Evolutionary conservation across 2,113 vertebrate genomes (phyloP), one percentile per base, ranked within the genome.

Genomic region (Murina feae): DNA sequence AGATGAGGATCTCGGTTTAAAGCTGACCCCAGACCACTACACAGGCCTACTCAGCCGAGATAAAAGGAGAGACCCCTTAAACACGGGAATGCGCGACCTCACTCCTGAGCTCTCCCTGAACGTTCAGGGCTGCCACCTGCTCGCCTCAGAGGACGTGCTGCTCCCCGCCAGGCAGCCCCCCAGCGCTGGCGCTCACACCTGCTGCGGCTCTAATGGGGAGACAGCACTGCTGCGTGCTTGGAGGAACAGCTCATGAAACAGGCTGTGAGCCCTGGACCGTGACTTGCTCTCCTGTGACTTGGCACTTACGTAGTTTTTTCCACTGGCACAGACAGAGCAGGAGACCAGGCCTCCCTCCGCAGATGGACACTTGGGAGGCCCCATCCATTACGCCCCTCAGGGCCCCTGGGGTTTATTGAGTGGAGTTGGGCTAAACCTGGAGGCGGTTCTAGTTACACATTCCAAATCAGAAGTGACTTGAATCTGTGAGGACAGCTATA

Each of bases 381-480:
- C 37, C 12, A 51, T 55, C 74, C n/a, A 58, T 20, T 69, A 47
- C 1, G 28, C 23, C 84, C 21, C 51, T 23, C 8, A 1, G 30
- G 7, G 30, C 4, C 37, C 4, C 5, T 7, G 32, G 65, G 8
- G 23, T 51, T 81, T 72, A 55, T n/a, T 44, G 79, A 79, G 79
- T 35, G 51, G 44, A 75, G 30, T 65, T 49, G 25, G 11, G 47
- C 37, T 81, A 49, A 86, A 92, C 79, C 58, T 49, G 0, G 9
- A 87, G 0, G 5, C 49, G 81, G 71, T 95, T 86, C 91, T 83
- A 93, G 85, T 92, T 95, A 80, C 69, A 10, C 79, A 12, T 60
- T 90, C 90, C 90, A 66, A 93, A 89, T 81, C 87, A 96, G 80
- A 80, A 97, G 86, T 86, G 69, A 83, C 91, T 95, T 93, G 86